These are phyloP conservation scores for Thunnus albacares DNA, from an alignment of 2,797 vertebrate genomes.

Conservation along the genomic window DNA sequence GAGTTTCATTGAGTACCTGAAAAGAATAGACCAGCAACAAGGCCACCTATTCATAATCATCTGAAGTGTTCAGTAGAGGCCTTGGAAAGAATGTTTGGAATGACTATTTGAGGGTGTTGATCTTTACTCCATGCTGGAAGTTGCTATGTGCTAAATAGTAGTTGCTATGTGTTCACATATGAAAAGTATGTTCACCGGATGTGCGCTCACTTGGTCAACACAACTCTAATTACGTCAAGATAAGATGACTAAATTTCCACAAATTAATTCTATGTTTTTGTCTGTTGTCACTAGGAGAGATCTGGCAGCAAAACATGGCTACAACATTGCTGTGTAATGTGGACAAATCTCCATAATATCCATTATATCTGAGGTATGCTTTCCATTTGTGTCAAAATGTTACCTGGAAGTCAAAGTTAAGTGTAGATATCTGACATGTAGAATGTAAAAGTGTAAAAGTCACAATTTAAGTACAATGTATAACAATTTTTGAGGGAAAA, in stretches of 20 bases:
- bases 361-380: conserved; percentile 36
- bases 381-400: neutral
- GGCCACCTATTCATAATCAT: neutral
- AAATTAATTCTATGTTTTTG: conserved; percentile 4
- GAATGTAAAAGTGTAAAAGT: neutral
- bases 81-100: neutral
- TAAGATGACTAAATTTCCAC: neutral
- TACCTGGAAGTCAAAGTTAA: neutral
- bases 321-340: conserved; percentile 36
- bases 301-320: conserved; percentile 15
- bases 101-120: neutral
- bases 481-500: neutral
- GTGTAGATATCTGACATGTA: neutral
- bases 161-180: neutral
- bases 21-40: neutral
- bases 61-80: neutral
- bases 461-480: neutral
- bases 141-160: neutral
- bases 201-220: neutral
- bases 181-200: neutral
- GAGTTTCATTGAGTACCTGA: neutral
- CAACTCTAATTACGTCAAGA: neutral
- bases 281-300: conserved; percentile 50
- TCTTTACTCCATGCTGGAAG: neutral
- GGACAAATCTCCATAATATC: neutral